Conservation (phyloP, 2,888 invertebrate species). For the Saturnia pavonia region DNA sequence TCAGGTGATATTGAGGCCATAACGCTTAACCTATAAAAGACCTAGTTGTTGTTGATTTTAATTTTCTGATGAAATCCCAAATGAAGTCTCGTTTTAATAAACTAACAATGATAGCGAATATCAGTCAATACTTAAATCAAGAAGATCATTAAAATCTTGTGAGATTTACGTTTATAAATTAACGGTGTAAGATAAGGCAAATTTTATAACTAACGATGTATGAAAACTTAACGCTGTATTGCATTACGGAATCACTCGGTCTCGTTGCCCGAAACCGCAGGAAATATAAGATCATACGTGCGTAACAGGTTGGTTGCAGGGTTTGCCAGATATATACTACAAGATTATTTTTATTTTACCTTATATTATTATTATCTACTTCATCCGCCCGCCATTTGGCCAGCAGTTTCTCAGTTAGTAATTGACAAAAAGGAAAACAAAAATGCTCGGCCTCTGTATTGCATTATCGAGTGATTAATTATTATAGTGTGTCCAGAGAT, state of each 20-base stretch:
- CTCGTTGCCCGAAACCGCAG: conserved; percentile 7
- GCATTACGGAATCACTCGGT: background rate
- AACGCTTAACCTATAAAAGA: too few relatives aligned
- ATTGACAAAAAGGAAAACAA: too few relatives aligned
- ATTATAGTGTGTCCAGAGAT: too few relatives aligned
- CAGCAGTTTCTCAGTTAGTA: too few relatives aligned
- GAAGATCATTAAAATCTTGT: background rate
- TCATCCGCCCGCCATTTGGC: background rate
- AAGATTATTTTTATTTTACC: background rate
- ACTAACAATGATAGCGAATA: background rate
- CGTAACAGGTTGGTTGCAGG: conserved; percentile 7
- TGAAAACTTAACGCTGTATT: background rate
- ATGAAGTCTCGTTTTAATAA: background rate
- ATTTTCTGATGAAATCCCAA: background rate
- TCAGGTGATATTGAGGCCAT: too few relatives aligned
- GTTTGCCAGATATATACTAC: background rate
- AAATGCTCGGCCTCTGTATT: too few relatives aligned
- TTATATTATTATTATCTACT: background rate
- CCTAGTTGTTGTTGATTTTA: background rate
- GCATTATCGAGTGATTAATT: too few relatives aligned
- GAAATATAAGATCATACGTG: conserved; percentile 13
- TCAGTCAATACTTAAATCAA: background rate
- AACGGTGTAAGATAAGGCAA: background rate
- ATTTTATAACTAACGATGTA: background rate
- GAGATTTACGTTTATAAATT: background rate